Evolutionary conservation across 2,113 vertebrate genomes (phyloP).

Genomic region (Apteryx owenii): DNA sequence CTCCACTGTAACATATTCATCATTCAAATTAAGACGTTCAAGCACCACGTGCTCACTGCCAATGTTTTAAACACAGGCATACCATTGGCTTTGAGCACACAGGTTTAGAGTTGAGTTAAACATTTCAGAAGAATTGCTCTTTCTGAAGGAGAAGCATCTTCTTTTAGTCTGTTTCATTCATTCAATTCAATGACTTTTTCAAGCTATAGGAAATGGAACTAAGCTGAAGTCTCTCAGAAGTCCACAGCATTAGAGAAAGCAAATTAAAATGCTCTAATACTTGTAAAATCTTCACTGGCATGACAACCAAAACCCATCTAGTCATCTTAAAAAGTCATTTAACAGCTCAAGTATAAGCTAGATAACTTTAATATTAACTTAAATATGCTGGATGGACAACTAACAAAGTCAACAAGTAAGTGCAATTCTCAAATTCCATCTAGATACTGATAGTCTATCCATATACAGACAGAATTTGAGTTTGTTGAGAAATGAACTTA

Average conservation of each 20-base stretch:
- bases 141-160: neutral
- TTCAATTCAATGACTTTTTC: neutral
- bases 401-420: neutral
- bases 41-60: neutral
- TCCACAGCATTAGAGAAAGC: neutral
- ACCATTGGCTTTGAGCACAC: neutral
- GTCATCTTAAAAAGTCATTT: neutral
- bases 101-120: neutral
- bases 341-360: neutral
- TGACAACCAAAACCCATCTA: neutral
- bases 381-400: neutral
- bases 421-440: neutral
- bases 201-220: neutral
- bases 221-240: neutral
- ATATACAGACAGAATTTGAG: neutral
- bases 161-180: neutral
- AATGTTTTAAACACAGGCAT: neutral
- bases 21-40: neutral
- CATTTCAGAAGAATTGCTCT: neutral
- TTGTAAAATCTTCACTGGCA: neutral
- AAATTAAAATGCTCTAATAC: neutral
- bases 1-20: neutral
- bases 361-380: neutral
- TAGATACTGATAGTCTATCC: neutral
- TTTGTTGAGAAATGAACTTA: neutral